Base-by-base conservation (phyloP, 2,888 invertebrate genomes). In the Microctonus aethiopoides region DNA sequence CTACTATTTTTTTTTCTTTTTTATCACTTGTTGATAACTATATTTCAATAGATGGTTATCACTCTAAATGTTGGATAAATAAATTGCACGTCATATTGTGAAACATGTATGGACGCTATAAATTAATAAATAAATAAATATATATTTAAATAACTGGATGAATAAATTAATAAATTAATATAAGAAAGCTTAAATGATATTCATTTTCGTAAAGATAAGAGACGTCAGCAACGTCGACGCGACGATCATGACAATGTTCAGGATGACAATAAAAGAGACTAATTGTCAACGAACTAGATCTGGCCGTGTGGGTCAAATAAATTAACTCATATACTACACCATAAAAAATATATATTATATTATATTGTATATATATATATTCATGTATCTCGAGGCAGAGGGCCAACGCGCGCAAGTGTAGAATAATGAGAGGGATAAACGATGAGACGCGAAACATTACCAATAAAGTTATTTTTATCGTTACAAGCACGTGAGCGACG, bases 251-350 rank as follows among this genome's bases (percentile, higher is more conserved):
- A 46, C 46, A 9, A 29, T 16, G 46, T 46, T 6, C 1, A 16
- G 46, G 7, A 46, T 46, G 46, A 46, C 16, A 46, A 46, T 46
- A 46, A 46, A 7, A 46, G 46, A 16, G 46, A 46, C 46, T 46
- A 46, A 46, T 46, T 46, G n/a, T 32, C n/a, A 32, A 54, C 67
- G 69, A 67, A 52, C 70, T 65, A 36, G 67, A 70, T 65, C 65
- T 69, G n/a, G n/a, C n/a, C 69, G 59, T 57, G 36, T 73, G 76
- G 82, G 82, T 84, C 80, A 84, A 84, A 83, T 84, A 80, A 83
- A 84, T 84, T 84, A 81, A 83, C 84, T 83, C 78, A 76, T 51
- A 61, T 51, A 61, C 32, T 24, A 46, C 16, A 41, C 9, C n/a
- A n/a, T n/a, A n/a, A 20, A 29, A 60, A 60, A 60, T 22, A 39